A percentile compares a stretch with the other conserved stretches of the same genome.
Evolutionary conservation across 1,140 invertebrate species (phyloP).

Genomic region (Bombus soroeensis): DNA sequence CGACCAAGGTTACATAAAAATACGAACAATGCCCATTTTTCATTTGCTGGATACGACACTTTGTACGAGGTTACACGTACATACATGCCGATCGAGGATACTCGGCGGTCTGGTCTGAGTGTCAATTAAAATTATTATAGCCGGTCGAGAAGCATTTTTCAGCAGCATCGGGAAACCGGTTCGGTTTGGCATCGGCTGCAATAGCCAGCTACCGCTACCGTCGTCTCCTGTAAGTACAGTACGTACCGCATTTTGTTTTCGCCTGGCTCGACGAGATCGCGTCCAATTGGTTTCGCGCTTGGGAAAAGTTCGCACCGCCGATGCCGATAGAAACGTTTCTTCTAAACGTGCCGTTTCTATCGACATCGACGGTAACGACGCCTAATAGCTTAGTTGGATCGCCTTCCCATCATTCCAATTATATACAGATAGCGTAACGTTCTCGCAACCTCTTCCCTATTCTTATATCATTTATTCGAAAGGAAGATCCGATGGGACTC

Average conservation of each 20-base stretch:
- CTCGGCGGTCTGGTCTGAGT: constrained; percentile 65
- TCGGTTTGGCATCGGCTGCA: constrained; percentile 55
- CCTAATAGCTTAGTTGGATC: background rate
- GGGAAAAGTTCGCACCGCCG: background rate
- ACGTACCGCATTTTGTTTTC: constrained; percentile 57
- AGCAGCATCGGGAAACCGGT: constrained; percentile 61
- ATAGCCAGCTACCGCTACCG: constrained; percentile 61
- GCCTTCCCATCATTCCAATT: background rate
- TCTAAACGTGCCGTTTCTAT: no score
- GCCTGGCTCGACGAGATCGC: constrained; percentile 19
- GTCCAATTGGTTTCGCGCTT: background rate
- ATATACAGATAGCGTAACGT: background rate
- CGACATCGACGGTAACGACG: no score
- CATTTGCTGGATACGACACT: background rate
- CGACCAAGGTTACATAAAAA: constrained; percentile 19
- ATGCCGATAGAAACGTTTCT: background rate
- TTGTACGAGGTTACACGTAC: background rate
- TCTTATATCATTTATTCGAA: background rate
- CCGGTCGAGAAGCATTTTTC: constrained; percentile 71
- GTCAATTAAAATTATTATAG: constrained; percentile 77
- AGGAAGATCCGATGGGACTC: background rate
- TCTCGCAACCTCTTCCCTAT: background rate
- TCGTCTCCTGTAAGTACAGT: constrained; percentile 22
- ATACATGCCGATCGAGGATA: constrained; percentile 52
- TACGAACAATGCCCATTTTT: constrained; percentile 28